Evolutionary conservation across 2,888 invertebrate species (phyloP), one percentile per base, ranked within the genome.

Genomic region (Calameuta filiformis): DNA sequence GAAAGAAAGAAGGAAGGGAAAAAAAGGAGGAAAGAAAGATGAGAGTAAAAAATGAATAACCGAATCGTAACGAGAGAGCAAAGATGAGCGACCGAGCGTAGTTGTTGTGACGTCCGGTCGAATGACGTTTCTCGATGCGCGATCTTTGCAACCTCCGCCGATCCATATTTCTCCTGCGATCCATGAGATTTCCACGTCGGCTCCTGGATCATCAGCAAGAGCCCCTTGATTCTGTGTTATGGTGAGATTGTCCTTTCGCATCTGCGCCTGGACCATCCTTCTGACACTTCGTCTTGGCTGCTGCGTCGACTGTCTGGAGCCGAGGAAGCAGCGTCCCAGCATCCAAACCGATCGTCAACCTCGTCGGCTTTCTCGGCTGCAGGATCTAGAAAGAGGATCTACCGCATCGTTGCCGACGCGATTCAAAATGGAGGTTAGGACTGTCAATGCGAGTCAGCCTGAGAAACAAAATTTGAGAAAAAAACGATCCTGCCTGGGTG

Each of bases 171-270:
- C 68, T 74, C 68, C 73, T 74, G 56, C 75, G 77, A 81, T 81
- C 81, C 73, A 83, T 81, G 82, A 73, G 78, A 77, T 71, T 80
- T 77, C 73, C 79, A 75, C 35, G 37, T 77, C 69, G 56, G 30
- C 15, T 40, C 40, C 40, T 78, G 73, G 56, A 75, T 73, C 77
- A 76, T 68, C 76, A 73, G 76, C 75, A 30, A 71, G 73, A 68
- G 76, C 71, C 77, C 40, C 73, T 76, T 80, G 74, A 35, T 75
- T 68, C 73, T 78, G 84, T 85, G 86, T 84, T 81, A 87, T 87
- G 86, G 80, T 81, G 85, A 86, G 79, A 75, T 73, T 79, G 73
- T 79, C 80, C 76, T 76, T 76, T 37, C n/a, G 30, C 40, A 79
- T 75, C 78, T 35, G 78, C 35, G 68, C 80, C 75, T 82, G 81